phyloP scores from a whole-genome alignment of 2,888 invertebrate genomes.

The Unio pictorum region DNA sequence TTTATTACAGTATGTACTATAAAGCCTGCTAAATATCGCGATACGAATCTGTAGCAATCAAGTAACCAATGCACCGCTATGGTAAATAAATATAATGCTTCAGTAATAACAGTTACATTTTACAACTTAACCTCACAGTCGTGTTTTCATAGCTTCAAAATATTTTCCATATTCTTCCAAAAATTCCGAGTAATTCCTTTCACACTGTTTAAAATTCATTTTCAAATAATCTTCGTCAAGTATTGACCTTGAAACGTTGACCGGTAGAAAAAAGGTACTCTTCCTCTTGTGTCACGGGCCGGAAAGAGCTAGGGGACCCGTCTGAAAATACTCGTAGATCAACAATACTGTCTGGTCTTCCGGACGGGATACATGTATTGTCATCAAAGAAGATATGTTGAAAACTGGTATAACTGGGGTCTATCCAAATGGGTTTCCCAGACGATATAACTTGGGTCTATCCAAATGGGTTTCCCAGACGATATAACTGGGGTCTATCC shows the following conservation, averaged over 20 bases:
- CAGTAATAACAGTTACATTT: too few relatives aligned
- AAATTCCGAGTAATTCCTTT: constrained; percentile 13
- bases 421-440: constrained; percentile 33
- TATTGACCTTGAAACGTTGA: constrained; percentile 26
- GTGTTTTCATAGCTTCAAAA: too few relatives aligned
- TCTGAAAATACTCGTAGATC: constrained; percentile 15
- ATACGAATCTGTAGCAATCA: too few relatives aligned
- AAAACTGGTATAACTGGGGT: constrained; percentile 13
- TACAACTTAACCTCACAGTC: too few relatives aligned
- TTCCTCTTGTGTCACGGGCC: constrained; percentile 16
- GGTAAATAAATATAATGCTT: too few relatives aligned
- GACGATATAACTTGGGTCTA: not conserved
- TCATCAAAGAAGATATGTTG: constrained; percentile 38
- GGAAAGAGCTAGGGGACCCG: constrained; percentile 11
- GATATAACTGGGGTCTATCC: too few relatives aligned
- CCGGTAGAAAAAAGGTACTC: constrained; percentile 26
- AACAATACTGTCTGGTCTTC: constrained; percentile 27
- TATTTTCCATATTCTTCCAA: too few relatives aligned
- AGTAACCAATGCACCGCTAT: too few relatives aligned
- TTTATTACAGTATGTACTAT: too few relatives aligned
- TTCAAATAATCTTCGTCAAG: constrained; percentile 30
- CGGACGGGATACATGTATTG: constrained; percentile 34
- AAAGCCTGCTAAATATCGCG: too few relatives aligned
- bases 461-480: too few relatives aligned
- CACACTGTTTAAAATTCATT: constrained; percentile 22